These are phyloP conservation scores for Choloepus didactylus DNA, from an alignment of 2,797 vertebrate species.

Conservation along the genomic window DNA sequence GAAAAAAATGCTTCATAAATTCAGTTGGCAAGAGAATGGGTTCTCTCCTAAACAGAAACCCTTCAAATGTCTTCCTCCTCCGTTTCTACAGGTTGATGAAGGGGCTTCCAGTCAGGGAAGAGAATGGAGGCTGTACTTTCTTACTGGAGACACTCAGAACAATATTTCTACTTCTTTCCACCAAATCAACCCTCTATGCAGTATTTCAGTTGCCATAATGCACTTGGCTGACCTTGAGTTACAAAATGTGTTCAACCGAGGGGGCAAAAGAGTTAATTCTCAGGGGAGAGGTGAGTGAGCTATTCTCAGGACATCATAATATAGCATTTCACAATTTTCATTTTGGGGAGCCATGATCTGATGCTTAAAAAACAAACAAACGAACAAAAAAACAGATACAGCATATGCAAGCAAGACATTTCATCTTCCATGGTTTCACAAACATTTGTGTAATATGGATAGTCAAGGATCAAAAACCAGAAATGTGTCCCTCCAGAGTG, in stretches of 20 bases:
- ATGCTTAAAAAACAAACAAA: slow-evolving; percentile 22
- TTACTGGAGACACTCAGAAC: not conserved
- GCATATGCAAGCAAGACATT: not conserved
- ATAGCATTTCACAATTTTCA: not conserved
- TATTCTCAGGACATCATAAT: not conserved
- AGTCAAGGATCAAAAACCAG: not conserved
- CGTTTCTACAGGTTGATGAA: not conserved
- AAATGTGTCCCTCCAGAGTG: not conserved
- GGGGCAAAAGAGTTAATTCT: not conserved
- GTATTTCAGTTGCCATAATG: not conserved
- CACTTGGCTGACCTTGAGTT: not conserved
- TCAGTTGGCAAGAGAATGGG: slow-evolving; percentile 33
- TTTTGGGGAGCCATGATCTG: not conserved
- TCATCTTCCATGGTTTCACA: slow-evolving; percentile 10
- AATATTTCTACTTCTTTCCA: not conserved
- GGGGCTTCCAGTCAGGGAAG: not conserved
- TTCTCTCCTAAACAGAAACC: slow-evolving; percentile 40
- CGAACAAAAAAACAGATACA: not conserved
- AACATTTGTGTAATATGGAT: not conserved
- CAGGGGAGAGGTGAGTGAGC: not conserved
- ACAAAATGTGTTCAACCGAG: not conserved
- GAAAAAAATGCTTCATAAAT: slow-evolving; percentile 19
- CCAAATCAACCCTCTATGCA: not conserved
- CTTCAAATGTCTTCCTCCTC: not conserved
- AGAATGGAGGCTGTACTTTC: not conserved